These are phyloP conservation scores for Ceyx margarethae DNA, from an alignment of 2,113 vertebrate species.

Conservation along the genomic window DNA sequence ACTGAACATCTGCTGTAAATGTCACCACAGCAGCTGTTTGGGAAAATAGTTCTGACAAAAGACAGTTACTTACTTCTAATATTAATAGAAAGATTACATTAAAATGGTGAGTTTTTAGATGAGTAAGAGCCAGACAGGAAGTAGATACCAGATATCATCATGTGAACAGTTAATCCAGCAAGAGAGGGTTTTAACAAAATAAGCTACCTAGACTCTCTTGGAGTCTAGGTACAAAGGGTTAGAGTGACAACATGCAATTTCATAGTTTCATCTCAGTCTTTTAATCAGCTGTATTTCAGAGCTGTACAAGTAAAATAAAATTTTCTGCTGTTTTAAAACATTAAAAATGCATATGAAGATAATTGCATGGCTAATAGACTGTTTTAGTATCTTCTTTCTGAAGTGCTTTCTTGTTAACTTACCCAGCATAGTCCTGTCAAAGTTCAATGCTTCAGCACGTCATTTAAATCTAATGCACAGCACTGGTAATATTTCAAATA, in stretches of 20 bases:
- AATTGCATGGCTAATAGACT: background rate
- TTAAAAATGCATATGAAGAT: background rate
- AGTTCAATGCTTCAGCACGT: background rate
- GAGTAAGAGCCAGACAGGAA: background rate
- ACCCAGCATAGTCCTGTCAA: background rate
- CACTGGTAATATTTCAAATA: background rate
- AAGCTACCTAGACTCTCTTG: background rate
- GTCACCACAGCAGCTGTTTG: background rate
- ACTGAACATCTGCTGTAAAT: background rate
- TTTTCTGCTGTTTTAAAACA: constrained; percentile 18
- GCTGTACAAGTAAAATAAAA: background rate
- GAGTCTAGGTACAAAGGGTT: background rate
- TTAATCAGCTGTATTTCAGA: constrained; percentile 9
- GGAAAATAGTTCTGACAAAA: background rate
- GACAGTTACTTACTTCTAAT: background rate
- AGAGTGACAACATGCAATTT: background rate
- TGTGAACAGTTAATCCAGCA: background rate
- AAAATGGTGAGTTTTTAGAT: background rate
- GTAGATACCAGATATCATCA: background rate
- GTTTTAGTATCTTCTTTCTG: background rate
- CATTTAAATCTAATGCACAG: background rate
- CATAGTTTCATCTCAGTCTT: background rate
- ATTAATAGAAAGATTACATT: background rate
- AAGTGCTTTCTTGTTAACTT: background rate
- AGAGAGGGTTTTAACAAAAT: background rate